Evolutionary conservation across 2,113 vertebrate genomes (phyloP).

Genomic region (Serinus canaria): DNA sequence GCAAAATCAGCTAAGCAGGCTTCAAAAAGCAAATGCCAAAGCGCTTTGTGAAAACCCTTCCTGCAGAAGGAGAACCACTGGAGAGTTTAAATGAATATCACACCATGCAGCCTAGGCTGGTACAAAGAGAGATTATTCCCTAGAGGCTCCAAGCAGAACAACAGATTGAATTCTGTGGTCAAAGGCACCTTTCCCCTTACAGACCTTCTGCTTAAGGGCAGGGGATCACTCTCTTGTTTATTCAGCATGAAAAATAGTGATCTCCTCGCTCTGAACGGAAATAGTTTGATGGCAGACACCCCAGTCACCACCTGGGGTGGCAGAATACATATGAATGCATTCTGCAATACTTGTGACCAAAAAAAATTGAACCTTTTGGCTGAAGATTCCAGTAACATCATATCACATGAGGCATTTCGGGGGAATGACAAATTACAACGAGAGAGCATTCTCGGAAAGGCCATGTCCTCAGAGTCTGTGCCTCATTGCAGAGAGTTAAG

Average conservation of each 20-base stretch:
- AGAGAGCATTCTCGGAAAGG: constrained; percentile 52
- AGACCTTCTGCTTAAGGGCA: background rate
- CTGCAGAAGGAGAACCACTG: background rate
- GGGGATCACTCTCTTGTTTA: background rate
- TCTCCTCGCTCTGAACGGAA: background rate
- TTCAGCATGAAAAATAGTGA: background rate
- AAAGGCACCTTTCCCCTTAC: background rate
- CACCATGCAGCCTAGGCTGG: background rate
- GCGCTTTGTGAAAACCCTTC: background rate
- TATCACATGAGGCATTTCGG: background rate
- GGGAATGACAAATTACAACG: constrained; percentile 17
- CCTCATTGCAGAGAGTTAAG: constrained; percentile 55
- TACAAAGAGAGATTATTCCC: background rate
- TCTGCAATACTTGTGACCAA: background rate
- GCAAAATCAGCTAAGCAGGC: constrained; percentile 31
- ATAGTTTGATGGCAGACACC: background rate
- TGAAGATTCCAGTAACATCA: constrained; percentile 34
- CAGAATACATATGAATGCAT: background rate
- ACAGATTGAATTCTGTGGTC: background rate
- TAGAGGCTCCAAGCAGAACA: background rate
- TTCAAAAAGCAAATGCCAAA: constrained; percentile 47
- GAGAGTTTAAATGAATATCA: constrained; percentile 28
- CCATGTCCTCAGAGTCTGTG: constrained; percentile 8
- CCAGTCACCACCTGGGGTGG: background rate
- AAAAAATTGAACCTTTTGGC: background rate